A percentile compares a stretch with the other conserved stretches of the same genome.
Evolutionary conservation across 2,113 vertebrate species (phyloP).

Genomic region (Ptyas mucosa): DNA sequence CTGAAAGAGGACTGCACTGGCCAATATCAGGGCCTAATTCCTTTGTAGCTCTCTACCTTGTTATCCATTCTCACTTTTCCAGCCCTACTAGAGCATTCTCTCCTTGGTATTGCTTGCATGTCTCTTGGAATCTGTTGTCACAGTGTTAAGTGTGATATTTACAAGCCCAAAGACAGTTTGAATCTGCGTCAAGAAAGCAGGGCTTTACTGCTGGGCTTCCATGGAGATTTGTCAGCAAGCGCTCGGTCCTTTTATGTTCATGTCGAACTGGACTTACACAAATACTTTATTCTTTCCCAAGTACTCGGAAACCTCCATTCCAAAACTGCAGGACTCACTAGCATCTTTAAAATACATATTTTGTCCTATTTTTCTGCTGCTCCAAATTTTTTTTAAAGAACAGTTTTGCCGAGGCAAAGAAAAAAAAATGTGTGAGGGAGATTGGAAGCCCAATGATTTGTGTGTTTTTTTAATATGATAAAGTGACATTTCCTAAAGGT

Average conservation of each 20-base stretch:
- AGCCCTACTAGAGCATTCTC: not conserved
- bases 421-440: not conserved
- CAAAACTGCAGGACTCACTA: conserved; percentile 53
- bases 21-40: not conserved
- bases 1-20: not conserved
- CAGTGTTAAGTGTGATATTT: not conserved
- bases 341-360: conserved; percentile 4
- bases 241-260: conserved; percentile 64
- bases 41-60: not conserved
- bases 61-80: not conserved
- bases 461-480: not conserved
- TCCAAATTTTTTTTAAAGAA: not conserved
- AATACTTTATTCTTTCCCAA: conserved; percentile 52
- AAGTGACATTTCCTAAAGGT: not conserved
- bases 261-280: conserved; percentile 56
- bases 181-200: not conserved
- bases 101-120: not conserved
- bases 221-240: conserved; percentile 46
- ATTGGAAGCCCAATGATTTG: rapidly evolving
- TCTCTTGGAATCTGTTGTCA: not conserved
- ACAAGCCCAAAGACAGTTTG: not conserved
- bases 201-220: not conserved
- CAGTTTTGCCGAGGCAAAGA: not conserved
- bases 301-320: conserved; percentile 40
- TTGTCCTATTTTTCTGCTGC: not conserved